Percentiles rank a stretch among this genome's conserved stretches.
phyloP scores from a whole-genome alignment of 2,113 vertebrate genomes.

The Ammospiza caudacuta region DNA sequence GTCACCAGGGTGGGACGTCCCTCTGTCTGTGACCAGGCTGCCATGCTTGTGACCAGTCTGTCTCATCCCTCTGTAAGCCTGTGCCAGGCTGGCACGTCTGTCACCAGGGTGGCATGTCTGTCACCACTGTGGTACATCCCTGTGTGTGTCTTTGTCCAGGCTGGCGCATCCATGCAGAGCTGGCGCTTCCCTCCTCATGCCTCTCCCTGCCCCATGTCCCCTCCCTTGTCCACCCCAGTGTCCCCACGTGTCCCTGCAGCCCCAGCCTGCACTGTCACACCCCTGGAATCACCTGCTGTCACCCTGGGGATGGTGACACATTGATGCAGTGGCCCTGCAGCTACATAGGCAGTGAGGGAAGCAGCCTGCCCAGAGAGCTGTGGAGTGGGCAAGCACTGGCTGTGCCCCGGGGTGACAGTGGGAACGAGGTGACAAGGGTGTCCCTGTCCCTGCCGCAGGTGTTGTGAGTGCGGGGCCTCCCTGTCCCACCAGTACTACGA shows the following conservation, averaged over 20 bases:
- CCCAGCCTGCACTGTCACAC: neutral
- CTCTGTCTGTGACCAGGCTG: neutral
- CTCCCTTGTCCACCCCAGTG: neutral
- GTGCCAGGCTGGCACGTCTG: neutral
- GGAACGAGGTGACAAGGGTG: neutral
- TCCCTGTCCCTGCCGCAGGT: slow-evolving; percentile 70
- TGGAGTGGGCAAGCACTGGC: neutral
- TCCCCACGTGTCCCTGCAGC: neutral
- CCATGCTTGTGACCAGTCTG: neutral
- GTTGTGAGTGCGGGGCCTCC: slow-evolving; percentile 89
- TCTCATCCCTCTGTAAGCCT: neutral
- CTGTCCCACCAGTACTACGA: slow-evolving; percentile 98
- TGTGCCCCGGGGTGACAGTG: accelerated
- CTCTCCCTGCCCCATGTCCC: neutral
- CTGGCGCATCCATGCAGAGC: neutral
- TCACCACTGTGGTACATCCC: neutral
- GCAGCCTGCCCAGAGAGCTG: neutral
- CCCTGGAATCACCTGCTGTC: neutral
- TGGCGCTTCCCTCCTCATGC: neutral
- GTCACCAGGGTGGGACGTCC: neutral
- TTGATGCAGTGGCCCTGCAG: neutral
- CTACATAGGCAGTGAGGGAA: neutral
- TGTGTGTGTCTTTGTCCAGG: neutral
- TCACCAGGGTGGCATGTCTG: neutral
- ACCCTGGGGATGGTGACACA: neutral